Base-by-base conservation (phyloP, 1,140 invertebrate genomes). In the Drosophila pseudoobscura region DNA sequence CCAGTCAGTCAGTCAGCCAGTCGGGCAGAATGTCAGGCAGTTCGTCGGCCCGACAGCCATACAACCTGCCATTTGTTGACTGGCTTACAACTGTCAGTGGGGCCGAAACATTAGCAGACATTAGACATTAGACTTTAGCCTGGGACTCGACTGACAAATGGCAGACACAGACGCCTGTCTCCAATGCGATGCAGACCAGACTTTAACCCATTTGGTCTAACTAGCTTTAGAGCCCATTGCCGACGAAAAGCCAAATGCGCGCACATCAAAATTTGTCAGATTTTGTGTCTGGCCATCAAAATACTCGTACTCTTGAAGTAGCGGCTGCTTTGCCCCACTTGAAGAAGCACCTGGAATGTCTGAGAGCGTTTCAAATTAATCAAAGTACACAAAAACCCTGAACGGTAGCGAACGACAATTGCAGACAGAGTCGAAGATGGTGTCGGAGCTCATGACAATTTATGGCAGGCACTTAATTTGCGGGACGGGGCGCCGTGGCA, bases 381-480 rank as follows among this genome's bases (percentile, higher is more conserved):
- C 82, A 85, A 63, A 41, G 11, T 4, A 52, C 20, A 26, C 31
- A 51, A 60, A 51, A 39, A 77, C 29, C 0, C 29, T 31, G 39
- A 83, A 29, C 13, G n/a, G 4, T 13, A 59, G 22, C 26, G 43
- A 56, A 60, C 52, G 54, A 66, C 60, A 69, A 31, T 13, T 15
- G 13, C 46, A 46, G 51, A 55, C 69, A 46, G 35, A 39, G 11
- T 13, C 35, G 35, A 39, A 39, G 35, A 39, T 39, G 35, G 11
- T 13, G 35, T 13, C 35, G 51, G 6, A 9, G 11, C 8, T n/a
- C 11, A 8, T 6, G 17, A 13, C 44, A 57, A 87, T 87, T 80
- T 70, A 85, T 87, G 59, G 53, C 17, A n/a, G 7, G 44, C 82
- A 78, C 80, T 85, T 87, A 78, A 82, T 87, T 66, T 50, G 43